A percentile compares a stretch with the other conserved stretches of the same genome.
Evolutionary conservation across 2,888 invertebrate species (phyloP).

Genomic region (Plemyria rubiginata): DNA sequence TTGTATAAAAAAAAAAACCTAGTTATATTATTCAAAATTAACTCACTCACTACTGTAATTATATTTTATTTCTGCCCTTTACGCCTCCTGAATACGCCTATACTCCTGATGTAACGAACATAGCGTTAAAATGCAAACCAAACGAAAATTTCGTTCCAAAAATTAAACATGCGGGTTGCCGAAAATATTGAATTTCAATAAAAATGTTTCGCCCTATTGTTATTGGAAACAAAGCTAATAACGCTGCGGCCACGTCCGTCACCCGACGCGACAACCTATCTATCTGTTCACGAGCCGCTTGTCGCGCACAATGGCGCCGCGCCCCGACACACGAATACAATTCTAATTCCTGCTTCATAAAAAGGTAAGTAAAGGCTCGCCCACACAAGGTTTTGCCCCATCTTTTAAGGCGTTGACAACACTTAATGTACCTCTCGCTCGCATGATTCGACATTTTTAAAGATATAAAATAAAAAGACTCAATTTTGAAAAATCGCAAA

Average conservation of each 20-base stretch:
- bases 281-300: slow-evolving; percentile 34
- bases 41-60: too few species aligned
- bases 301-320: slow-evolving; percentile 23
- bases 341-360: slow-evolving; percentile 26
- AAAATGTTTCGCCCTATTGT: slow-evolving; percentile 24
- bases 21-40: not conserved
- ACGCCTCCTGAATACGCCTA: too few species aligned
- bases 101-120: not conserved
- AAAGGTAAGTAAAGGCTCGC: slow-evolving; percentile 9
- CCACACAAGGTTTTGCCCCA: not conserved
- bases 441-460: too few species aligned
- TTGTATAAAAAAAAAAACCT: too few species aligned
- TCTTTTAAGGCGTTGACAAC: too few species aligned
- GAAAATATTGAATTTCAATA: slow-evolving; percentile 24
- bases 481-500: too few species aligned
- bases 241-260: slow-evolving; percentile 25
- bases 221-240: slow-evolving; percentile 32
- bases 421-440: too few species aligned
- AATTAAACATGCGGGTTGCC: slow-evolving; percentile 10
- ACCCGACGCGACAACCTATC: slow-evolving; percentile 31
- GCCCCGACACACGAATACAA: slow-evolving; percentile 17
- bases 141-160: not conserved
- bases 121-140: not conserved
- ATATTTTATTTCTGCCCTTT: too few species aligned
- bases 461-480: too few species aligned